phyloP scores from a whole-genome alignment of 2,797 vertebrate genomes.

The Lophotriccus pileatus region DNA sequence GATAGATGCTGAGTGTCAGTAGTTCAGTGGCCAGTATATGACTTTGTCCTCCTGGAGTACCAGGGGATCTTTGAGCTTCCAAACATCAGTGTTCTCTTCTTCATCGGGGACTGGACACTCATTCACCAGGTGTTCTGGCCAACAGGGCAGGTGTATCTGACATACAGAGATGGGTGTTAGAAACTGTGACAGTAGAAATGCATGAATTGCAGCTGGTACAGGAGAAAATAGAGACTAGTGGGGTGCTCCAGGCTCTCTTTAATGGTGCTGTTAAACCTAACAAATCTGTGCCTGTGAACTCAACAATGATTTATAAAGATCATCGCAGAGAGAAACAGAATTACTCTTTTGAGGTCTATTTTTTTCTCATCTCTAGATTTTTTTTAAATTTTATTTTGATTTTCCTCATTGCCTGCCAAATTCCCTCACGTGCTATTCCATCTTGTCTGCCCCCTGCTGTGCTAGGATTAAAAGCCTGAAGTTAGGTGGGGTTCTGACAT shows the following conservation, averaged over 20 bases:
- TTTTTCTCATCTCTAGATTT: not conserved
- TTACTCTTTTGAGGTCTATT: not conserved
- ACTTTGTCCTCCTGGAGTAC: not conserved
- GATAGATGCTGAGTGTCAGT: not conserved
- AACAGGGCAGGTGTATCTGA: not conserved
- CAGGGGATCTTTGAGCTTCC: not conserved
- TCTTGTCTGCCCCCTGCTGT: not conserved
- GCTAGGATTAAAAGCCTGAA: not conserved
- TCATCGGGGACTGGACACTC: not conserved
- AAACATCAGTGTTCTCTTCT: not conserved
- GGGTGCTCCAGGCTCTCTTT: not conserved
- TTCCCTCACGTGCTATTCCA: not conserved
- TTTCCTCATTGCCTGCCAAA: not conserved
- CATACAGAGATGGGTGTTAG: fast-evolving
- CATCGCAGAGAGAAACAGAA: not conserved
- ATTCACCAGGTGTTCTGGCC: not conserved
- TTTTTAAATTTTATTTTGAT: not conserved
- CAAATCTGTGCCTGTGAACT: not conserved
- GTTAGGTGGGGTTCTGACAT: not conserved
- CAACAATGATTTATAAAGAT: not conserved
- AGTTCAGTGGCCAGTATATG: not conserved
- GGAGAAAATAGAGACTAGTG: not conserved
- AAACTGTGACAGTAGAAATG: not conserved
- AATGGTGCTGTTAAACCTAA: not conserved
- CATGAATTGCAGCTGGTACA: not conserved